Base-by-base conservation (phyloP, 2,888 invertebrate genomes). In the Unio pictorum region DNA sequence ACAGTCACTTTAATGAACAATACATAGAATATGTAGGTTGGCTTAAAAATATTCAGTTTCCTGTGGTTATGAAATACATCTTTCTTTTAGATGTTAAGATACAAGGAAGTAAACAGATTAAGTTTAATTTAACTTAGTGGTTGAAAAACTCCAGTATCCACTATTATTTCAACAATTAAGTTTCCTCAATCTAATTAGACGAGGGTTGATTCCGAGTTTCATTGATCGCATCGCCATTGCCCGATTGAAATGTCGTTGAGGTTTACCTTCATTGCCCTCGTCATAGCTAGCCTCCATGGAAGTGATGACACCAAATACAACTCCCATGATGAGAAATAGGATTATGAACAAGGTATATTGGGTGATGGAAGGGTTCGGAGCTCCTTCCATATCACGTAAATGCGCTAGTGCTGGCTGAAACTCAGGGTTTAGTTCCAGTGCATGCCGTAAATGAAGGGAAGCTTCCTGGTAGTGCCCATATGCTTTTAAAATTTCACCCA, bases 401-500 rank as follows among this genome's bases (percentile, higher is more conserved):
- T 95, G 95, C 69, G 93, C 92, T 81, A 94, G 91, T 67, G 96
- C 96, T 73, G 95, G 95, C 84, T 94, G 94, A 90, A 96, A 95
- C 81, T 95, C 95, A 61, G 96, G 96, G 90, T 95, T 94, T 73
- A 96, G 90, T 88, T 96, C 95, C 66, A 96, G 91, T 45, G 95
- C 94, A 86, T 95, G 95, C 81, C 94, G 93, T 77, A 96, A 92
- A 90, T 96, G 95, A 75, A 95, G 92, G 58, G 94, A 93, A 58
- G 96, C 96, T 90, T 96, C 96, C 91, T 95, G 94, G 91, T 95
- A 95, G 88, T 95, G 95, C 81, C 96, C 96, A 86, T 95, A 95
- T 1, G 95, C 95, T 91, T 95, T 96, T 87, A 96, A 95, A 89
- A 96, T 96, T 91, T 96, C 96, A 8, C 96, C 96, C 68, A 96